phyloP scores from a whole-genome alignment of 2,888 invertebrate species.

The Luffia ferchaultella region DNA sequence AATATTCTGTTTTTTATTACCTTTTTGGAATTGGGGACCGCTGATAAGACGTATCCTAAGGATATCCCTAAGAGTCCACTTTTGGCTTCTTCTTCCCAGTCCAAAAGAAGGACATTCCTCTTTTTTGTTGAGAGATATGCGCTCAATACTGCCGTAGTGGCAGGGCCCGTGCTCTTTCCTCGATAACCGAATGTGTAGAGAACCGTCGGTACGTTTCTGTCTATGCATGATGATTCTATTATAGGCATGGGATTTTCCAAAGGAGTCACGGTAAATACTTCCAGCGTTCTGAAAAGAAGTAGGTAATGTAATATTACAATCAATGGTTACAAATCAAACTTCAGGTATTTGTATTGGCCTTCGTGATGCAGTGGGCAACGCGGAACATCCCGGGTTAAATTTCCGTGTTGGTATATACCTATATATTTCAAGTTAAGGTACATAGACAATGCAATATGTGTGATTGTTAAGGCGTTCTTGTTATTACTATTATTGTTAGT shows the following conservation, averaged over 20 bases:
- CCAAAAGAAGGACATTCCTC: conserved; percentile 45
- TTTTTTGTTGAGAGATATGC: conserved; percentile 39
- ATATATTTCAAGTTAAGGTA: too few species aligned
- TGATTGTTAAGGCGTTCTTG: too few species aligned
- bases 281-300: conserved; percentile 14
- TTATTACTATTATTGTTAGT: too few species aligned
- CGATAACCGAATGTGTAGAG: conserved; percentile 52
- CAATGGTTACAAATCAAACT: too few species aligned
- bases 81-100: conserved; percentile 52
- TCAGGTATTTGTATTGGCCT: too few species aligned
- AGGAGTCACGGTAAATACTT: conserved; percentile 27
- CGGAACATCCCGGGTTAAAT: too few species aligned
- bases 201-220: conserved; percentile 33
- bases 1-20: too few species aligned
- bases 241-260: conserved; percentile 26
- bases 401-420: too few species aligned
- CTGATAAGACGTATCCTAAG: conserved; percentile 38
- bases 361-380: too few species aligned
- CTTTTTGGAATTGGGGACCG: conserved; percentile 46
- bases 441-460: too few species aligned
- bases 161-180: conserved; percentile 37
- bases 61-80: conserved; percentile 38
- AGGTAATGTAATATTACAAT: neutral
- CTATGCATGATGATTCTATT: conserved; percentile 31
- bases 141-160: conserved; percentile 39